phyloP scores from a whole-genome alignment of 2,797 vertebrate species.

The Tapera naevia region DNA sequence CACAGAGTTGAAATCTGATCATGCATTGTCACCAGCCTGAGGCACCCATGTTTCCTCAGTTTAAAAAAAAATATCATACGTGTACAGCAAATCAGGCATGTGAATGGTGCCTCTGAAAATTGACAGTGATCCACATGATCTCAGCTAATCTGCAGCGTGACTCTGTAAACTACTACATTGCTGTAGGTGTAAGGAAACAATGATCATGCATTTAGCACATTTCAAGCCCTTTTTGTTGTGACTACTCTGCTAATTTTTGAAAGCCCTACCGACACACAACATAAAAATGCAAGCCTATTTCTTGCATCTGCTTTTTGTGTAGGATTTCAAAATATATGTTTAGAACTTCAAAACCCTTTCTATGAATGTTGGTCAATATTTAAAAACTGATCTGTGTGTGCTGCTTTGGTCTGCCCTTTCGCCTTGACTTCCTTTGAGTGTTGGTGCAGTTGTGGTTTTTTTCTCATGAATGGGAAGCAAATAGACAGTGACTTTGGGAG shows the following conservation, averaged over 20 bases:
- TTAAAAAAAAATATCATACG: neutral
- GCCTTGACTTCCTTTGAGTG: neutral
- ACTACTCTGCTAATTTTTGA: neutral
- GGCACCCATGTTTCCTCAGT: neutral
- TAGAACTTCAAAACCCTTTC: neutral
- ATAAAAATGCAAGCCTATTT: neutral
- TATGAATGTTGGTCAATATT: neutral
- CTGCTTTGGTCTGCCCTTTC: neutral
- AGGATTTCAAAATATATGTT: neutral
- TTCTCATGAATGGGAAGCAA: neutral
- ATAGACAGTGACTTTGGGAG: neutral
- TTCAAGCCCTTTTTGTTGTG: neutral
- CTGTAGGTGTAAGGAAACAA: neutral
- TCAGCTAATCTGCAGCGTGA: rapidly evolving
- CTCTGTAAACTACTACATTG: neutral
- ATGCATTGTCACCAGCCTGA: neutral
- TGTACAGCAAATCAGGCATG: neutral
- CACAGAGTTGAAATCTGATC: neutral
- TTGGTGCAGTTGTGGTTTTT: neutral
- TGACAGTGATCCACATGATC: neutral
- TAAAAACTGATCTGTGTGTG: neutral
- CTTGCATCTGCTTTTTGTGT: neutral
- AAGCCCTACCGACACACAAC: neutral
- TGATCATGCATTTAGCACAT: neutral
- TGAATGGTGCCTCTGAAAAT: neutral